A percentile compares a stretch with the other conserved stretches of the same genome.
Conservation (phyloP, 2,888 invertebrate species). For the Cremastinae sp. region DNA sequence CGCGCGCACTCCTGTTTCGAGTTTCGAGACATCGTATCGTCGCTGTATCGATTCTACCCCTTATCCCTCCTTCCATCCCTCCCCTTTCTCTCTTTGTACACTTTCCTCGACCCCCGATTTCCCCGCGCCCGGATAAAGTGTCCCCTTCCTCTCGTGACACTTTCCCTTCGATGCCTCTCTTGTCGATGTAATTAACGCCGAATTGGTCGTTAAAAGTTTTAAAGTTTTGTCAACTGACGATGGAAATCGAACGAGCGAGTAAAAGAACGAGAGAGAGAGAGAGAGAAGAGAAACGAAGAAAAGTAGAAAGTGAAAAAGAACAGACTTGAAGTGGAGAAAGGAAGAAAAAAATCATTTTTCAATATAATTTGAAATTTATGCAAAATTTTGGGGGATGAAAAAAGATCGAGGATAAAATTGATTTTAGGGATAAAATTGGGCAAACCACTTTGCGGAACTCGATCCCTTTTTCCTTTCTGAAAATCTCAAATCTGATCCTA, state of each 20-base stretch:
- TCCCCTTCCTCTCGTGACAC: constrained; percentile 70
- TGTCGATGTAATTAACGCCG: constrained; percentile 30
- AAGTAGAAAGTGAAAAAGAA: constrained; percentile 25
- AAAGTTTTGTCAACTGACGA: constrained; percentile 23
- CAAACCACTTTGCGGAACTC: background rate
- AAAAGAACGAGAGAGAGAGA: background rate
- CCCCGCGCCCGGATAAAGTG: constrained; percentile 60
- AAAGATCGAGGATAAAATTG: constrained; percentile 66
- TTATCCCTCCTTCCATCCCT: constrained; percentile 32
- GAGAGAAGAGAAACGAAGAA: background rate
- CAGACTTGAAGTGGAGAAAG: background rate
- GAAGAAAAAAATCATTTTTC: background rate
- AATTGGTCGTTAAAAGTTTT: constrained; percentile 41
- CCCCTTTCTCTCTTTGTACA: background rate
- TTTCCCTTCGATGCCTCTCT: constrained; percentile 57
- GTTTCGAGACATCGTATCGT: constrained; percentile 79
- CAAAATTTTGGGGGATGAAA: constrained; percentile 65
- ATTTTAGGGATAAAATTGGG: constrained; percentile 67
- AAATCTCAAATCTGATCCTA: background rate
- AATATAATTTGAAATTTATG: background rate
- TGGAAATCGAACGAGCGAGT: constrained; percentile 4
- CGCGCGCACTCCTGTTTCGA: constrained; percentile 72
- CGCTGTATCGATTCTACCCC: constrained; percentile 78
- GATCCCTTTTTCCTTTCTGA: background rate
- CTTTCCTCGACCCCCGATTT: constrained; percentile 52